phyloP scores from a whole-genome alignment of 2,797 vertebrate species.

The Myotis vivesi region DNA sequence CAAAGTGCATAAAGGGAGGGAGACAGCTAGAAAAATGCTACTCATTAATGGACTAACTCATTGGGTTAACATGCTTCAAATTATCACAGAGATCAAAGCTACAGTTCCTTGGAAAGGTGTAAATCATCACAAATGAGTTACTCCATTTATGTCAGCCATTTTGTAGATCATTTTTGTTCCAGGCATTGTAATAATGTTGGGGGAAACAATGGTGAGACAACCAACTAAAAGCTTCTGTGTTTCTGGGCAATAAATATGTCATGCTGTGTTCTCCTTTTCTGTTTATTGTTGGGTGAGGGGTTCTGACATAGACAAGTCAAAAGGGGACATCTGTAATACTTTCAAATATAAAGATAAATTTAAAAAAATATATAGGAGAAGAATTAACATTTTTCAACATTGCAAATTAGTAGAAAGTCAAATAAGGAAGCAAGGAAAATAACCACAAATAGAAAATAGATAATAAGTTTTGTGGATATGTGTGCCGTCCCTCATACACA shows the following conservation, averaged over 20 bases:
- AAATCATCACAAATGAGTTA: slow-evolving; percentile 22
- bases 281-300: background rate
- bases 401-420: no score
- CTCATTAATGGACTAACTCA: slow-evolving; percentile 22
- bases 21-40: slow-evolving; percentile 28
- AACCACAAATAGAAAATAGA: no score
- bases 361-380: no score
- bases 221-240: accelerated
- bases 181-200: background rate
- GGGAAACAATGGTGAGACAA: background rate
- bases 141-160: slow-evolving; percentile 3
- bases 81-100: slow-evolving; percentile 21
- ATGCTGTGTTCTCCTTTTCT: background rate
- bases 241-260: background rate
- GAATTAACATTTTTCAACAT: no score
- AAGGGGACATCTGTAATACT: background rate
- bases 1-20: background rate
- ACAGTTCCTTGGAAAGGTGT: slow-evolving; percentile 24
- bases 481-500: background rate
- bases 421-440: no score
- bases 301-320: background rate
- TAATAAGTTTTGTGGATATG: no score
- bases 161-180: background rate
- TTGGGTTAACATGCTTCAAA: slow-evolving; percentile 10
- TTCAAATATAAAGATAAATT: no score